Evolutionary conservation across 2,888 invertebrate genomes (phyloP), one percentile per base, ranked within the genome.

Genomic region (Acleris holmiana): DNA sequence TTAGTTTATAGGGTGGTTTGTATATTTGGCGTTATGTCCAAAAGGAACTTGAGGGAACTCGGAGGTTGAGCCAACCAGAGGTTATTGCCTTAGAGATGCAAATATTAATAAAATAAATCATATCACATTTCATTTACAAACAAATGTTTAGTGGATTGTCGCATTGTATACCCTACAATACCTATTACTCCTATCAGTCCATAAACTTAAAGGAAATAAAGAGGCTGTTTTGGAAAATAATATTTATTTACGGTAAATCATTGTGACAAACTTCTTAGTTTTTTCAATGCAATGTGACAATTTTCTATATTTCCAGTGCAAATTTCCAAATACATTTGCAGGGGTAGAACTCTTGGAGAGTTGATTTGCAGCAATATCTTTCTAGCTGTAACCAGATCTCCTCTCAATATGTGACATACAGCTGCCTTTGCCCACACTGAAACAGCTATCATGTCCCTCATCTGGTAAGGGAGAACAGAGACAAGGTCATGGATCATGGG

Each of bases 401-500:
- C 92, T 76, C 88, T 81, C 2, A 93, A 71, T 50, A 92, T 91
- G 63, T 93, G 92, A 68, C 93, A 93, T 1, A 92, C 93, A 1
- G 93, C 92, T 47, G 91, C 92, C 69, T 93, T 93, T n/a, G 93
- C 89, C 92, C 93, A 93, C 1, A 93, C 91, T 2, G 93, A 89
- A 0, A 93, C 89, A 0, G 90, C 91, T 55, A 93, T 88, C 81
- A 89, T 87, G 66, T 93, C 93, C 48, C 88, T 80, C 82, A 90
- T 86, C 71, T 87, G 88, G 66, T 84, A 80, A 46, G 91, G 91
- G 51, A 93, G 74, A n/a, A 84, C 86, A 10, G 88, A 86, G 0
- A 92, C 90, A 10, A 92, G 77, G 41, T 93, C 91, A 73, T 93
- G 91, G 53, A 97, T 94, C 84, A 95, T 94, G 56, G 96, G 95